Conservation (phyloP, 2,113 vertebrate genomes). For the Anser cygnoides region DNA sequence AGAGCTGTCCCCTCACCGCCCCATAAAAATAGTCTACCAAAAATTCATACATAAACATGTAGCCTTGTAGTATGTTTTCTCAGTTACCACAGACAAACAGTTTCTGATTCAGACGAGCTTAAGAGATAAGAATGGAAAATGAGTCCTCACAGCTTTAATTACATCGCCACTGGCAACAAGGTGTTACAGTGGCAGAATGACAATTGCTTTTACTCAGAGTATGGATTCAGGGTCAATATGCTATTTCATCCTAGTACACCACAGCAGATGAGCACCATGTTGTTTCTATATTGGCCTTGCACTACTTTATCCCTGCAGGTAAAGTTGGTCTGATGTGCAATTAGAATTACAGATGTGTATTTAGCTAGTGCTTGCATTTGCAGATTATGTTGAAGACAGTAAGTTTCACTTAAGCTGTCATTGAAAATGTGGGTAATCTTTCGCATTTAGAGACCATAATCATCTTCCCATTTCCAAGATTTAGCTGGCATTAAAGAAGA, state of each 20-base stretch:
- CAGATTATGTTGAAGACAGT: conserved; percentile 50
- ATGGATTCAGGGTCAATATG: conserved; percentile 82
- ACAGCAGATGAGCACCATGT: conserved; percentile 76
- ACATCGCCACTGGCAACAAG: conserved; percentile 89
- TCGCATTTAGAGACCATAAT: conserved; percentile 69
- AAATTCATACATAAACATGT: conserved; percentile 89
- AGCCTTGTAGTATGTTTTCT: conserved; percentile 77
- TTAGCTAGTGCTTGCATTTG: conserved; percentile 44
- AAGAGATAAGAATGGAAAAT: conserved; percentile 88
- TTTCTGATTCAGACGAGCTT: conserved; percentile 84
- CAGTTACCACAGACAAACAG: conserved; percentile 83
- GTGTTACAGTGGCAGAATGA: conserved; percentile 83
- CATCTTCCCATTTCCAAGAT: conserved; percentile 67
- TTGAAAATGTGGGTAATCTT: conserved; percentile 60
- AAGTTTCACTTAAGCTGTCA: conserved; percentile 65
- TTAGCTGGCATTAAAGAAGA: conserved; percentile 40
- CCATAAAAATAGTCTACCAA: conserved; percentile 80
- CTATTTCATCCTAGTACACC: conserved; percentile 75
- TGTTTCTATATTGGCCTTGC: conserved; percentile 69
- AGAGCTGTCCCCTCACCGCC: conserved; percentile 51
- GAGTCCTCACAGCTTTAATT: conserved; percentile 91
- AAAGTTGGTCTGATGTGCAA: conserved; percentile 73
- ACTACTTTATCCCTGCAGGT: conserved; percentile 71
- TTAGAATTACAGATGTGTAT: conserved; percentile 71
- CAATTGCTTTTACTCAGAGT: conserved; percentile 81